Evolutionary conservation across 2,113 vertebrate genomes (phyloP), one percentile per base, ranked within the genome.

Genomic region (Lynx canadensis): DNA sequence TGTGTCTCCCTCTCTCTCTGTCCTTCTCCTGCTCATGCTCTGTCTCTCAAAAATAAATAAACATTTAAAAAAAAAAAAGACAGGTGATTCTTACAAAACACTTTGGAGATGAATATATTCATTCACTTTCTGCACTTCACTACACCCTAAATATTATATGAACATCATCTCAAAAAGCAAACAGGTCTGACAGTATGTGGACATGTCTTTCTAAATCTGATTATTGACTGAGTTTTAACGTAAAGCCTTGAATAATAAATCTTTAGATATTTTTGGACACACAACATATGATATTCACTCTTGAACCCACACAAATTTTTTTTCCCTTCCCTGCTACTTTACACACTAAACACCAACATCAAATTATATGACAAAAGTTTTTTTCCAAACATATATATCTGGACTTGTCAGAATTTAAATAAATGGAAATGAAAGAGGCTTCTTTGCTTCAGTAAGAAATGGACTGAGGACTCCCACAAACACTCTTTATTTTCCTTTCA

Each of bases 371-470:
- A 78, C 84, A 93, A 83, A 90, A 94, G 76, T 95, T 96, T 98
- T 79, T 91, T 98, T 95, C 89, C 63, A 96, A 96, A 98, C 95
- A 82, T 74, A 81, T 33, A 95, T 97, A 95, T 96, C 83, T 96
- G 95, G 87, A 95, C 76, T 98, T 96, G 97, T 79, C 96, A 98
- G 91, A 97, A 98, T 97, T 97, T 94, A 98, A 98, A 96, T 38
- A 79, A 89, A 96, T 96, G 80, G 96, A 98, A 95, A 71, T 89
- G 83, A 85, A 96, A 98, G 84, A 95, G 60, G 92, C 4, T 52
- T 98, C 90, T 98, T 96, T 97, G 68, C 65, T 97, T 27, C 10
- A 96, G 86, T 48, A 69, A 90, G 50, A 55, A 95, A 97, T 97
- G 36, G 73, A 96, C 80, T 98, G 95, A 97, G 98, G 96, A 97